Base-by-base conservation (phyloP, 1,140 invertebrate species). In the Dendrolimus kikuchii region DNA sequence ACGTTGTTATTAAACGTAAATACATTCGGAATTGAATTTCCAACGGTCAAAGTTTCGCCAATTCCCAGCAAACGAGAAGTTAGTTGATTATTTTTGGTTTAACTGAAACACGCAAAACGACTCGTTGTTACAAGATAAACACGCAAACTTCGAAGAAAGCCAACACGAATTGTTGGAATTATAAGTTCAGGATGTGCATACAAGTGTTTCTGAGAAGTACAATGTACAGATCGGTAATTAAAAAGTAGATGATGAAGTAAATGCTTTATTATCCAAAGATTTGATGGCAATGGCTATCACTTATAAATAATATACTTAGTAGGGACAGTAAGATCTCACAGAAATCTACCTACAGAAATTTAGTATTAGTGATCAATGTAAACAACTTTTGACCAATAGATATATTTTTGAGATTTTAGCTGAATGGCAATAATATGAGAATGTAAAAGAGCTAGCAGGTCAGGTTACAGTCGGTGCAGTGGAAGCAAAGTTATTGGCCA, bases 401-500 rank as follows among this genome's bases (percentile, higher is more conserved):
- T 59, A 60, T 52, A 57, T 59, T 57, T 49, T 63, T 51, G 50
- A 56, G 41, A 52, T 59, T 63, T 63, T 51, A 50, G 46, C 8
- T 53, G 49, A 37, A 59, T 60, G 54, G 40, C 40, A 60, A 57
- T 48, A 53, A 50, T 45, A 45, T 41, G 7, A 57, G 44, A 40
- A 60, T 56, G 49, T 60, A 55, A 59, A 55, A 61, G 58, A 54
- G 42, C 42, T 51, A 52, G 52, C 53, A 36, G 53, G 10, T 46
- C 45, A n/a, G 61, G 60, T 53, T 48, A 70, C 60, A 60, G 60
- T 61, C 68, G 75, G 66, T 77, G 71, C 69, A 77, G 53, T 66
- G 73, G 66, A 71, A 76, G 75, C 79, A 83, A 77, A 82, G 80
- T 86, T 86, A 86, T 86, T 59, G 78, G 54, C 80, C 82, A 86